Conservation (phyloP, 2,797 vertebrate species). For the Petrocephalus sullivani region DNA sequence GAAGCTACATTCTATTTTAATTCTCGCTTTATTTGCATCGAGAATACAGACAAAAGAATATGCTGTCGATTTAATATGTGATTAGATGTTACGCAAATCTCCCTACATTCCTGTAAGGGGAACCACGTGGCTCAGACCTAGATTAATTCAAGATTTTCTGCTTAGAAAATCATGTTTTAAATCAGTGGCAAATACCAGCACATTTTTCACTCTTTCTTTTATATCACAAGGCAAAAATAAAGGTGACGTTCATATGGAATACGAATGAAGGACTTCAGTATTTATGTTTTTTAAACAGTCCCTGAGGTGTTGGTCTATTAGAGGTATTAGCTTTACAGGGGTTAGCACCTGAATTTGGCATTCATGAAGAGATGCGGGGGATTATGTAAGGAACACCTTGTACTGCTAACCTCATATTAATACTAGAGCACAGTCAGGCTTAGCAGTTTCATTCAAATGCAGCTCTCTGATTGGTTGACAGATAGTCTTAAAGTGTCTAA, state of each 20-base stretch:
- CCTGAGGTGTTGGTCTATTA: constrained; percentile 2
- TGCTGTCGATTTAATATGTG: background rate
- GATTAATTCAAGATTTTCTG: constrained; percentile 10
- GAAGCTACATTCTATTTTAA: background rate
- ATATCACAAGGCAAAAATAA: background rate
- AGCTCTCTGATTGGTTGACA: background rate
- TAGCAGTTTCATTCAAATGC: background rate
- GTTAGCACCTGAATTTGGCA: constrained; percentile 28
- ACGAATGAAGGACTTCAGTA: constrained; percentile 9
- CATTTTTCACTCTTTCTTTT: background rate
- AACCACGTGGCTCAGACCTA: background rate
- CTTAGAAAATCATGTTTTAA: constrained; percentile 11
- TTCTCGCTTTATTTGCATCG: background rate
- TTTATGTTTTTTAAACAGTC: constrained; percentile 11
- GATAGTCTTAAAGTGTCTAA: background rate
- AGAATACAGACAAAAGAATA: constrained; percentile 2
- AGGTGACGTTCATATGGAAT: background rate
- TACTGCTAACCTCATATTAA: constrained; percentile 13
- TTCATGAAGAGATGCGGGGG: constrained; percentile 37
- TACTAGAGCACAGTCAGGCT: background rate
- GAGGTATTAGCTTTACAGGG: constrained; percentile 34
- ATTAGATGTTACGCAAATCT: background rate
- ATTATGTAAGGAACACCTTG: constrained; percentile 26
- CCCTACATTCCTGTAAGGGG: background rate
- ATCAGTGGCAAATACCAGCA: background rate